Conservation (phyloP, 2,113 vertebrate genomes). For the Gobiocypris rarus region DNA sequence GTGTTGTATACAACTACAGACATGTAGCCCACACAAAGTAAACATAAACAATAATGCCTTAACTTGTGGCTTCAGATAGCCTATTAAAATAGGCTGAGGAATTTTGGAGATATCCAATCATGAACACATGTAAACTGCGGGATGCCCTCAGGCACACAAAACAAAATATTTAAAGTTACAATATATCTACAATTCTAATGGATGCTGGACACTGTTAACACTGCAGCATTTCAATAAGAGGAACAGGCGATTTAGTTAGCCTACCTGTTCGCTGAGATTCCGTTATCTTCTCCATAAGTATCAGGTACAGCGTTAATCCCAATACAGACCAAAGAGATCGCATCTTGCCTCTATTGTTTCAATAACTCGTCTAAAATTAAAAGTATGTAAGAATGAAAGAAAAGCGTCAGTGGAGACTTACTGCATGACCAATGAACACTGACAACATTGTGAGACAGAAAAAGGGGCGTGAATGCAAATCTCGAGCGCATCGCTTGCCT, state of each 20-base stretch:
- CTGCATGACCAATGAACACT: background rate
- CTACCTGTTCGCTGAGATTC: conserved; percentile 20
- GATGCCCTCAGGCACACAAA: too few species aligned
- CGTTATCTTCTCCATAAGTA: background rate
- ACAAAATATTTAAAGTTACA: background rate
- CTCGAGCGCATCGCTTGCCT: background rate
- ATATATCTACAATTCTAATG: background rate
- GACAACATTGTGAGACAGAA: background rate
- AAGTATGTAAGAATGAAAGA: background rate
- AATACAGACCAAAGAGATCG: background rate
- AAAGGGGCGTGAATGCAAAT: background rate
- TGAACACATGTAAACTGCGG: background rate
- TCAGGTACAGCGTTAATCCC: conserved; percentile 8
- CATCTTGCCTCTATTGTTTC: background rate
- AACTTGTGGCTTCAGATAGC: too few species aligned
- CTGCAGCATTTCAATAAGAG: background rate
- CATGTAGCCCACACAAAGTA: background rate
- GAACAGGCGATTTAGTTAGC: background rate
- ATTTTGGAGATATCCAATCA: too few species aligned
- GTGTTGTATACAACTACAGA: background rate
- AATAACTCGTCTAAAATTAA: background rate
- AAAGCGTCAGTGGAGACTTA: background rate
- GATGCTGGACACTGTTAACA: background rate
- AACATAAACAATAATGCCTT: too few species aligned
- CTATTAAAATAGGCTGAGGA: too few species aligned